Evolutionary conservation across 2,888 invertebrate genomes (phyloP).

Genomic region (Apodemia hepburni): DNA sequence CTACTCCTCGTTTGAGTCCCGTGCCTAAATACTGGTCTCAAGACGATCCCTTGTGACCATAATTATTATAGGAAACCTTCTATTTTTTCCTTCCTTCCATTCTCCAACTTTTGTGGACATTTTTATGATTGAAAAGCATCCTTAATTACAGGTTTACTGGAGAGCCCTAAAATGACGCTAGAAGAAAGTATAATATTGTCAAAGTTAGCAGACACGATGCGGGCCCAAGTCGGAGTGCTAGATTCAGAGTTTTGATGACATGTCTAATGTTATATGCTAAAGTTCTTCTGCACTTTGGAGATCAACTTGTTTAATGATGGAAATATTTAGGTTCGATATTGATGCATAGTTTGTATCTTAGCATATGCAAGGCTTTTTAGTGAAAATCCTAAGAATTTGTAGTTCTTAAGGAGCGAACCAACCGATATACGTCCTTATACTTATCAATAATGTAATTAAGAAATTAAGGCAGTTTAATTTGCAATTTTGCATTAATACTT

Average conservation of each 20-base stretch:
- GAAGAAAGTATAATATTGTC: conserved; percentile 85
- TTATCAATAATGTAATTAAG: neutral
- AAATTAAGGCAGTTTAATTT: neutral
- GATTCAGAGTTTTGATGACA: conserved; percentile 27
- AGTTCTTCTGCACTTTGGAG: neutral
- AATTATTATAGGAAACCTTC: neutral
- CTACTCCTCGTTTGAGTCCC: too few relatives aligned
- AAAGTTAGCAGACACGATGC: conserved; percentile 85
- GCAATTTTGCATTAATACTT: too few relatives aligned
- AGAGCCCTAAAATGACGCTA: conserved; percentile 84
- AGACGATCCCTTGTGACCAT: neutral
- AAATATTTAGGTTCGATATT: neutral
- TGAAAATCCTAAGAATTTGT: too few relatives aligned
- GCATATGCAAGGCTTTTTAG: neutral
- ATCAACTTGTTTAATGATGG: neutral
- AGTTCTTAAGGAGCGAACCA: too few relatives aligned
- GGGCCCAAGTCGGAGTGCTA: conserved; percentile 83
- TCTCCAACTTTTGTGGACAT: neutral
- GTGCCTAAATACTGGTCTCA: too few relatives aligned
- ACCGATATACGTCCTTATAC: neutral
- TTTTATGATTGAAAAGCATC: neutral
- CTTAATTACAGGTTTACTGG: conserved; percentile 77
- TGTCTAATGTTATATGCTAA: neutral
- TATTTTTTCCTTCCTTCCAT: neutral
- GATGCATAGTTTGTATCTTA: neutral